Evolutionary conservation across 2,888 invertebrate genomes (phyloP), one percentile per base, ranked within the genome.

Genomic region (Eurois occulta): DNA sequence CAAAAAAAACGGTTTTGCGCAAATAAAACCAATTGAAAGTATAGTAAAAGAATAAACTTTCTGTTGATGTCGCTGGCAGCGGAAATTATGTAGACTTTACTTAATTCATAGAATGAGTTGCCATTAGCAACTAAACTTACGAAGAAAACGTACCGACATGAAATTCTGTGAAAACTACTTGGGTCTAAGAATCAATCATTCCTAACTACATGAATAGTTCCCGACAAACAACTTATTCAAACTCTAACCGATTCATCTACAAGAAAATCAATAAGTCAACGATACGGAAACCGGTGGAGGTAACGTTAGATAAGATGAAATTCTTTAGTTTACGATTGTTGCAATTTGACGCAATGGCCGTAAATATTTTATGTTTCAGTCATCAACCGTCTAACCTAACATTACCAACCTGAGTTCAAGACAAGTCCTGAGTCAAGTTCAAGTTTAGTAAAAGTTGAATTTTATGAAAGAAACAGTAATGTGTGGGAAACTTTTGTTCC

Each of bases 261-360:
- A 75, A 71, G 58, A 66, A 82, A 82, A 78, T 60, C 66, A 78
- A 78, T 70, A 78, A 71, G 66, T 55, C 38, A 60, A 38, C 35
- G 52, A 84, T 71, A 67, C 60, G 62, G 46, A 38, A 68, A 72
- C 70, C 76, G 24, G 60, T 73, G 52, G 69, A 65, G 68, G 38
- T 77, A 74, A 66, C 64, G 69, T 78, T 78, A 75, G 58, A 72
- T 75, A 65, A 77, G 75, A 77, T 72, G 64, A 60, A 78, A 86
- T 81, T 79, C 78, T 79, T 77, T 41, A 52, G 60, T 87, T 86
- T 84, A 86, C 77, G 86, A 88, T 72, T 73, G 64, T 72, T 48
- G 68, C 74, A 41, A 72, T 75, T 72, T 73, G 21, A 78, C 66
- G 69, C 66, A 78, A 79, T 46, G 28, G 77, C 69, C 52, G 68